Evolutionary conservation across 1,140 invertebrate species (phyloP).

Genomic region (Stegodyphus mimosarum): DNA sequence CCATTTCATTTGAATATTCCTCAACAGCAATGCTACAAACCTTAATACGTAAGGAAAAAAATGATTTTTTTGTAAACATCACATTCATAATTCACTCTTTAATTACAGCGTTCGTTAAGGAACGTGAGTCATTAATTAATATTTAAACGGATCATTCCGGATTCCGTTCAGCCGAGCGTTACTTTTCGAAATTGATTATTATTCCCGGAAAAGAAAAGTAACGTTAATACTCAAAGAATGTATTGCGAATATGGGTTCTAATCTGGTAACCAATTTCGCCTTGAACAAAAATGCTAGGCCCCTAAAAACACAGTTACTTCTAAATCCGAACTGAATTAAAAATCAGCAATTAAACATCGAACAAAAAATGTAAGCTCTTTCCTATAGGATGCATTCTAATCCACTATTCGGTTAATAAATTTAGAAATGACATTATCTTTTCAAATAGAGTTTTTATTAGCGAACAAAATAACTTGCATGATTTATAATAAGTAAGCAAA

Average conservation of each 20-base stretch:
- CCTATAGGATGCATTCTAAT: not conserved
- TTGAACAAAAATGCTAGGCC: not conserved
- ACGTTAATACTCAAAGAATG: not conserved
- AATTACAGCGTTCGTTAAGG: not conserved
- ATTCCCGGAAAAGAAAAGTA: not conserved
- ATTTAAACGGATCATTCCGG: not conserved
- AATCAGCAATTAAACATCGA: not conserved
- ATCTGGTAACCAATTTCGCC: not conserved
- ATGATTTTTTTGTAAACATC: not conserved
- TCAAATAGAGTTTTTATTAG: not conserved
- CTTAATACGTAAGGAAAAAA: too few relatives aligned
- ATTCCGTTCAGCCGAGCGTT: not conserved
- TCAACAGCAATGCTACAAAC: too few relatives aligned
- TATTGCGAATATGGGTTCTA: not conserved
- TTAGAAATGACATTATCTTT: not conserved
- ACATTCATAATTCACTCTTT: constrained; percentile 1
- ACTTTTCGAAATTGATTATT: constrained; percentile 1
- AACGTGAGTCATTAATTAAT: not conserved
- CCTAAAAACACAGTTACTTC: not conserved
- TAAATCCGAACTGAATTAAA: not conserved
- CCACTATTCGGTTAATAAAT: not conserved
- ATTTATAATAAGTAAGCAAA: not conserved
- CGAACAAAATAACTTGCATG: not conserved
- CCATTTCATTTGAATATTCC: too few relatives aligned
- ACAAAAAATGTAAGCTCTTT: not conserved